phyloP scores from a whole-genome alignment of 2,113 vertebrate genomes.

The Paradoxurus hermaphroditus region DNA sequence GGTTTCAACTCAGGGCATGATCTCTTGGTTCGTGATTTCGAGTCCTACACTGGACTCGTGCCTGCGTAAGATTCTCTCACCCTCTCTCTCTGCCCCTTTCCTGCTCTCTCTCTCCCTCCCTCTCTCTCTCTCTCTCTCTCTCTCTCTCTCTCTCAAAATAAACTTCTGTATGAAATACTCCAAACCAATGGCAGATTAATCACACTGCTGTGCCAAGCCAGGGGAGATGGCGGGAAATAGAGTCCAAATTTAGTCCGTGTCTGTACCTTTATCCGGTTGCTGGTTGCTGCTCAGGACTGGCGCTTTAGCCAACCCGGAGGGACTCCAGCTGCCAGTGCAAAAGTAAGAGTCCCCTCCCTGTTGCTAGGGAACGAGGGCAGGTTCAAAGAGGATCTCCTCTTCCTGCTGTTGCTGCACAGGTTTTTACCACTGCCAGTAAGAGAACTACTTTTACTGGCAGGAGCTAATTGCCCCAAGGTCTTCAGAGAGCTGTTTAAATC shows the following conservation, averaged over 20 bases:
- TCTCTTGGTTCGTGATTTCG: too few relatives aligned
- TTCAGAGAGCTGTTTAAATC: not conserved
- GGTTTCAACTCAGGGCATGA: too few relatives aligned
- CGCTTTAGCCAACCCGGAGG: not conserved
- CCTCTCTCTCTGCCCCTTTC: too few relatives aligned
- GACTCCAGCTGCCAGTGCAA: not conserved
- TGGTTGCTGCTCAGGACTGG: not conserved
- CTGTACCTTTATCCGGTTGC: not conserved
- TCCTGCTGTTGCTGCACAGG: not conserved
- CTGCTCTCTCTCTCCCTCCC: too few relatives aligned
- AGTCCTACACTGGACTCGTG: too few relatives aligned
- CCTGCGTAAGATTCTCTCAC: too few relatives aligned
- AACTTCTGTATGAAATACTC: not conserved
- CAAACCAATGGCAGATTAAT: not conserved
- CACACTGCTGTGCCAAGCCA: not conserved
- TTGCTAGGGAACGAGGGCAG: not conserved
- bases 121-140: too few relatives aligned
- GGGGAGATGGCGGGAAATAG: not conserved
- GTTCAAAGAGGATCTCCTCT: not conserved
- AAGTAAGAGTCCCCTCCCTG: not conserved
- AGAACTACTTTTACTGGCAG: not conserved
- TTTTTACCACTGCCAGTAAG: not conserved
- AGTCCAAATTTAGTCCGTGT: not conserved
- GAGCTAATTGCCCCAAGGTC: not conserved
- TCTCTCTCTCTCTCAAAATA: too few relatives aligned